Base-by-base conservation (phyloP, 2,113 vertebrate genomes). In the Cyanoramphus novaezelandiae region DNA sequence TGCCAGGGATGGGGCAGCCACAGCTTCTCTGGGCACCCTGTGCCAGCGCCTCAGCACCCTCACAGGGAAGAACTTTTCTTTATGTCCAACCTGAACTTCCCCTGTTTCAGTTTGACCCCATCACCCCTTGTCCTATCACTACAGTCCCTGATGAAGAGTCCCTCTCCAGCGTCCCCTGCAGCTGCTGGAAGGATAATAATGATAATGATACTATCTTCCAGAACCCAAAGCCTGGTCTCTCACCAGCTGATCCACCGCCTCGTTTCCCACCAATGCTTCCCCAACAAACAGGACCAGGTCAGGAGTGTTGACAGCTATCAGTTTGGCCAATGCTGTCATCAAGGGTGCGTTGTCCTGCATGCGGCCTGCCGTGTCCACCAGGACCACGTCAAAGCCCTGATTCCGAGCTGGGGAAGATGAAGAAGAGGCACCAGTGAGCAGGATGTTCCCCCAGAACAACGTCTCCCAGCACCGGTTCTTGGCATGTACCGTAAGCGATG, bases 341-440 rank as follows among this genome's bases (percentile, higher is more conserved):
- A 99, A 95, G 14, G 99, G 99, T 17, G 98, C 98, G 3, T 99
- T 99, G 98, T 99, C 99, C 97, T 99, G 99, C 99, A 99, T 99
- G 72, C 99, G 99, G 75, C 99, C 99, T 0, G 99, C 99, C 1
- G 99, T 99, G 97, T 99, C 99, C 98, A 99, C 99, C 98, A 99
- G 97, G 72, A 99, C 99, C 97, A 99, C 99, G 1, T 99, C 99
- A 39, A 99, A 99, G 31, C 96, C 98, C 97, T 99, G 99, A 97
- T 99, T 99, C 25, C 99, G 99, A 63, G 99, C 99, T 99, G 93
- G 16, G 44, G n/a, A 24, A 59, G n/a, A 59, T 16, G 33, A 23
- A 33, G 7, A 88, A 60, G 17, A 68, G 15, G 5, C 29, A 2
- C 11, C 17, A 0, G 44, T 29, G 46, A 17, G 55, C 41, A 7